These are phyloP conservation scores for Cynocephalus volans DNA, from an alignment of 2,113 vertebrate species.

Conservation along the genomic window DNA sequence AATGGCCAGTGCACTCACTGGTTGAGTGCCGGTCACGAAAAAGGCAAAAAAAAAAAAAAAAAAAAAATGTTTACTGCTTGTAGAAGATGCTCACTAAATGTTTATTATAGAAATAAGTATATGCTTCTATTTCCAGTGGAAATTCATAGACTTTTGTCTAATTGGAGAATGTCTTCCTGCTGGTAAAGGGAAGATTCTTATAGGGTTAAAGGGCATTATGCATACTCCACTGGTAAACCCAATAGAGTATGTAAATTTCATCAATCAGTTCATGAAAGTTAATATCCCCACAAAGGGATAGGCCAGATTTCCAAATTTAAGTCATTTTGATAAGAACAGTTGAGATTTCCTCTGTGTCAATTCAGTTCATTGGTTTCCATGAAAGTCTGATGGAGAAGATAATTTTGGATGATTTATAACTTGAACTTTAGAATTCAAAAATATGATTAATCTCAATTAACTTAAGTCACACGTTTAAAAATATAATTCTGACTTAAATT, in stretches of 20 bases:
- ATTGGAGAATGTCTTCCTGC: background rate
- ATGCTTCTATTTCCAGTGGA: background rate
- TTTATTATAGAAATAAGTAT: constrained; percentile 15
- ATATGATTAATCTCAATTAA: constrained; percentile 36
- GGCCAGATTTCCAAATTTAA: constrained; percentile 43
- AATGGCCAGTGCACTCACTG: too few species aligned
- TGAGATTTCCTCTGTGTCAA: constrained; percentile 17
- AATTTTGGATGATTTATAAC: constrained; percentile 12
- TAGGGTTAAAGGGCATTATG: background rate
- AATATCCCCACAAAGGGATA: background rate
- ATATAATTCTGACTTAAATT: constrained; percentile 41
- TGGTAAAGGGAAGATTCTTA: background rate
- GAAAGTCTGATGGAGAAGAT: background rate
- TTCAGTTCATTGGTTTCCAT: background rate
- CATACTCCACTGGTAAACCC: background rate
- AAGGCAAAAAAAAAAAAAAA: too few species aligned
- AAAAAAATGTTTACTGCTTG: background rate
- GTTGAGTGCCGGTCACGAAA: too few species aligned
- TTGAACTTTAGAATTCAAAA: constrained; percentile 23
- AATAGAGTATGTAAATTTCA: background rate
- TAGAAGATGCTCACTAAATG: background rate
- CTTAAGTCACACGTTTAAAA: constrained; percentile 31
- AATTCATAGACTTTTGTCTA: constrained; percentile 2
- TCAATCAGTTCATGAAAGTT: background rate
- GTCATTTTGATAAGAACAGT: constrained; percentile 4